phyloP scores from a whole-genome alignment of 1,140 invertebrate species.

The Sitophilus oryzae region DNA sequence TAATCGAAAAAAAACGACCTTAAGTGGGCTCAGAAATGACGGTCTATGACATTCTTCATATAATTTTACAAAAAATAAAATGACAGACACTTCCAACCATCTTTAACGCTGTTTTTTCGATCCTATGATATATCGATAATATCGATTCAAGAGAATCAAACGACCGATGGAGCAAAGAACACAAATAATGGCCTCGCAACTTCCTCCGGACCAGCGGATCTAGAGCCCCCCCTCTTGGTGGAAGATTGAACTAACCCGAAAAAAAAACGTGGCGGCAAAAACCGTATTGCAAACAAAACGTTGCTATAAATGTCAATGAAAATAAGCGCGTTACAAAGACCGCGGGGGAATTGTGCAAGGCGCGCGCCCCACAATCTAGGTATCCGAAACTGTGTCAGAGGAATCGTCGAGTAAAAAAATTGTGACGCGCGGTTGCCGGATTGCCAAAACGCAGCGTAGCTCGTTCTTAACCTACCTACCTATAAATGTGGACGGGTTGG shows the following conservation, averaged over 20 bases:
- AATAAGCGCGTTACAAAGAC: constrained; percentile 4
- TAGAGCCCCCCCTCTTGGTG: background rate
- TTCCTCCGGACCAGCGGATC: background rate
- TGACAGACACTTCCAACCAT: too few relatives aligned
- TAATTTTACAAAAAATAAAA: too few relatives aligned
- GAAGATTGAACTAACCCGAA: background rate
- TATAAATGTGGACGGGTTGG: too few relatives aligned
- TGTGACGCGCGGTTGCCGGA: constrained; percentile 22
- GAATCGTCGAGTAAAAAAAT: constrained; percentile 22
- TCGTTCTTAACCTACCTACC: too few relatives aligned
- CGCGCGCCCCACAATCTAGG: background rate
- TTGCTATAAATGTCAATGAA: background rate
- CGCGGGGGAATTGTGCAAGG: background rate
- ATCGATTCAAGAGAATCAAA: too few relatives aligned
- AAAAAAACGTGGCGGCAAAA: background rate
- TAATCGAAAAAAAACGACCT: too few relatives aligned
- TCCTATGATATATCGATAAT: too few relatives aligned
- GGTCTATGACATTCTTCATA: too few relatives aligned
- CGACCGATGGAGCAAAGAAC: too few relatives aligned
- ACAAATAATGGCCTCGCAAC: background rate
- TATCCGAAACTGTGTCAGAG: constrained; percentile 17
- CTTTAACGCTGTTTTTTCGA: too few relatives aligned
- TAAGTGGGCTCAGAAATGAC: too few relatives aligned
- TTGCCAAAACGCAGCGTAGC: too few relatives aligned
- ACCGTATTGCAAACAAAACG: background rate